Conservation (phyloP, 1,140 invertebrate genomes). For the Sipha flava region DNA sequence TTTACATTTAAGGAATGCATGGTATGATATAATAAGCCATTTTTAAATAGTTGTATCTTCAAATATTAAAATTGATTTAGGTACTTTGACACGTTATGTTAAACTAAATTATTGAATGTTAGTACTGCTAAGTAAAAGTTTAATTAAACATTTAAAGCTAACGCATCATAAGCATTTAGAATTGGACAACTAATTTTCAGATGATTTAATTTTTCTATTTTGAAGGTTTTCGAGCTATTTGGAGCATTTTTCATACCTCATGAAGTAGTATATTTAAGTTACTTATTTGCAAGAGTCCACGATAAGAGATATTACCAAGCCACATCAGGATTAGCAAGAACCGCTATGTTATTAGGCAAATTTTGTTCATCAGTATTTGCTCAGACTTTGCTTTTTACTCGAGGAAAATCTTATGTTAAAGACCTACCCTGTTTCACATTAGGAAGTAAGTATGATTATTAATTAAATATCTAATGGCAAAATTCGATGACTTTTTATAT, state of each 20-base stretch:
- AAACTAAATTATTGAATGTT: too few species aligned
- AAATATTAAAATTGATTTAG: too few species aligned
- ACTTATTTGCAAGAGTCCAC: slow-evolving; percentile 81
- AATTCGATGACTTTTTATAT: too few species aligned
- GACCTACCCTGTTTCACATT: not conserved
- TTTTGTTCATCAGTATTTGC: not conserved
- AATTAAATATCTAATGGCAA: too few species aligned
- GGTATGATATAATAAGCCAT: too few species aligned
- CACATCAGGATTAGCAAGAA: slow-evolving; percentile 52
- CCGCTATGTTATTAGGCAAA: slow-evolving; percentile 8
- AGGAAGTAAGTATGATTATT: not conserved
- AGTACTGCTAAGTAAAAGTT: too few species aligned
- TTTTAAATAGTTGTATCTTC: too few species aligned
- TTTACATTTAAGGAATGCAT: too few species aligned
- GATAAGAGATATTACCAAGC: slow-evolving; percentile 62
- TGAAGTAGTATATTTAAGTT: slow-evolving; percentile 86
- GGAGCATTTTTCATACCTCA: slow-evolving; percentile 78
- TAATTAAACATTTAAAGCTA: too few species aligned
- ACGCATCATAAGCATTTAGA: too few species aligned
- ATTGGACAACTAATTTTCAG: too few species aligned
- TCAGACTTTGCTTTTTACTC: not conserved
- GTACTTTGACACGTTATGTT: too few species aligned
- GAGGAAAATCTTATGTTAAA: not conserved
- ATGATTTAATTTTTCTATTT: not conserved
- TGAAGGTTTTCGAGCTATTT: slow-evolving; percentile 48